Base-by-base conservation (phyloP, 2,113 vertebrate species). In the Phalacrocorax pelagicus region DNA sequence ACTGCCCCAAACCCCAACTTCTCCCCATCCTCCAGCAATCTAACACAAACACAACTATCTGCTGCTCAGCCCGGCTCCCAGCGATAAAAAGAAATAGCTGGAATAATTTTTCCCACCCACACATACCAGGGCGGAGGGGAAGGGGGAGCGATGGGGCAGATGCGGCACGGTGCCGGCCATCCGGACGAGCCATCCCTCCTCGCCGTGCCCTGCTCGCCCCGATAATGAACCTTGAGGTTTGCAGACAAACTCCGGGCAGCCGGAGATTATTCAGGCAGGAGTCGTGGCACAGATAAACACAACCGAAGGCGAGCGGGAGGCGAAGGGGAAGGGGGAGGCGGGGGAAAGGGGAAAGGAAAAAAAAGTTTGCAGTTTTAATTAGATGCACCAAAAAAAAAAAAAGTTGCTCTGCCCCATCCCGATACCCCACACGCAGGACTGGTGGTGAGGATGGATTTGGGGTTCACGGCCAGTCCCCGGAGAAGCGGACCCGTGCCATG, bases 201-300 rank as follows among this genome's bases (percentile, higher is more conserved):
- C 85, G 24, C 81, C 63, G 34, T 88, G 96, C 95, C 92, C 90
- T 98, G 97, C 88, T 77, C 29, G 1, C 63, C 96, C 97, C 67
- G 98, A 98, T 98, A 98, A 98, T 96, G 88, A 97, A 96, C 97
- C 98, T 91, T 96, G 98, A 98, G 98, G 98, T 98, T 97, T 97
- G 90, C 96, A 93, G 80, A 96, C 97, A 97, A 94, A 96, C 97
- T 72, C 97, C 84, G 69, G 97, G 97, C 96, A 61, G 86, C 61
- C 18, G 10, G 95, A 98, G 98, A 98, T 98, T 98, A 98, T 95
- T 96, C 81, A 96, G 74, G 80, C 29, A 73, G 78, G 97, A 98
- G 98, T 93, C 88, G 9, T 5, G 34, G 95, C 13, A 65, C 65
- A 97, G 97, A 98, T 96, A 98, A 98, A 96, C 96, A 96, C 93